Evolutionary conservation across 2,113 vertebrate genomes (phyloP).

Genomic region (Baryphthengus martii): DNA sequence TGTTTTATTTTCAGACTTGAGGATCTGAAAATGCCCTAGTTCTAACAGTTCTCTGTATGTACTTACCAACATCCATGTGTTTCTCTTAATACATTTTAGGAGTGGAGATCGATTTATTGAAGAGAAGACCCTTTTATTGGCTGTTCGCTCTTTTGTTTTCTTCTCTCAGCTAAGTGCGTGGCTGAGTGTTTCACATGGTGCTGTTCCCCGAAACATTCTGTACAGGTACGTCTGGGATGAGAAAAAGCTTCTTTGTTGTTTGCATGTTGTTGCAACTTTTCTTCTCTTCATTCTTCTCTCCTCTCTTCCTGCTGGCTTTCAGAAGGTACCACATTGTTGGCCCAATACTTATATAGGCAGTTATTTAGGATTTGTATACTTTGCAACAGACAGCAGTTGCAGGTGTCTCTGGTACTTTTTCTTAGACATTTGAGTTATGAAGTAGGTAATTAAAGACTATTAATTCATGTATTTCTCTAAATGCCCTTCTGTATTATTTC

Average conservation of each 20-base stretch:
- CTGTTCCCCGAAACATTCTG: conserved; percentile 95
- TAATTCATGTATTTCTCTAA: background rate
- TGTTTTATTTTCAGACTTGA: background rate
- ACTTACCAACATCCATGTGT: background rate
- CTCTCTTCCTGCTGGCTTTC: background rate
- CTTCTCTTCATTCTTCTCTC: background rate
- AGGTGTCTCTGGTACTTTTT: background rate
- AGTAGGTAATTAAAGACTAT: background rate
- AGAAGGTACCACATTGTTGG: background rate
- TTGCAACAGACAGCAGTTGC: background rate
- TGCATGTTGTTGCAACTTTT: background rate
- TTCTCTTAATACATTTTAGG: conserved; percentile 68
- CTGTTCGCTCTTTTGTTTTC: conserved; percentile 96
- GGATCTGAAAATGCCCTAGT: background rate
- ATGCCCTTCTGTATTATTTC: conserved; percentile 23
- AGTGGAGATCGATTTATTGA: conserved; percentile 93
- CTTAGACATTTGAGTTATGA: background rate
- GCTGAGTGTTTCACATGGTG: conserved; percentile 97
- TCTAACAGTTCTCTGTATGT: background rate
- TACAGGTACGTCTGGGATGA: conserved; percentile 82
- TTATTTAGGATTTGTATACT: background rate
- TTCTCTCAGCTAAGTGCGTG: conserved; percentile 99
- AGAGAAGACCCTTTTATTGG: conserved; percentile 94
- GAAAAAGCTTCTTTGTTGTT: background rate
- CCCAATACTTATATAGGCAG: background rate